Conservation (phyloP, 2,888 invertebrate genomes). For the Diaphora mendica region DNA sequence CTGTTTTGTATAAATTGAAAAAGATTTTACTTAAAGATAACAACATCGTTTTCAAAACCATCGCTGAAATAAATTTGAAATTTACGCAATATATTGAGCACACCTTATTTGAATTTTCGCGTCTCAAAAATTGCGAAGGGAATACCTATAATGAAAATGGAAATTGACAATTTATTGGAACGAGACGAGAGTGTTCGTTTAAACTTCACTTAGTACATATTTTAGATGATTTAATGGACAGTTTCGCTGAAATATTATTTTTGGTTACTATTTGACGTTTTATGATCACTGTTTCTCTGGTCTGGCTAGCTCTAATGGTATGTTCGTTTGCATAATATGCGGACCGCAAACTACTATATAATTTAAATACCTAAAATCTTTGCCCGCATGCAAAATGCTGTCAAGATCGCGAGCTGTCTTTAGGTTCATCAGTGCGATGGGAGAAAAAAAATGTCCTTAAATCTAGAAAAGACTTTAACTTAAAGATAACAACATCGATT, state of each 20-base stretch:
- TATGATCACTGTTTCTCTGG: background rate
- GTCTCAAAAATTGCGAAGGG: conserved; percentile 12
- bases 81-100: background rate
- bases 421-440: background rate
- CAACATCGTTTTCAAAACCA: background rate
- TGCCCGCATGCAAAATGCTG: background rate
- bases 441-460: background rate
- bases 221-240: background rate
- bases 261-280: background rate
- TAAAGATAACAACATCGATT: too few relatives aligned
- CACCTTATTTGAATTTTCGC: conserved; percentile 15
- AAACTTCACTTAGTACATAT: conserved; percentile 6
- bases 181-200: background rate
- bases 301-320: background rate
- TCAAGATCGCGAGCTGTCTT: background rate
- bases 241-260: background rate
- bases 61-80: background rate
- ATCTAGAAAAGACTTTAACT: too few relatives aligned
- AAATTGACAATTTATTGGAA: conserved; percentile 32
- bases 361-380: background rate
- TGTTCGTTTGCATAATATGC: background rate
- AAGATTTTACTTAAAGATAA: background rate
- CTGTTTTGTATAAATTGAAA: background rate
- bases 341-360: background rate
- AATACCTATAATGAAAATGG: conserved; percentile 29